Evolutionary conservation across 2,113 vertebrate genomes (phyloP).

Genomic region (Herpetotheres cachinnans): DNA sequence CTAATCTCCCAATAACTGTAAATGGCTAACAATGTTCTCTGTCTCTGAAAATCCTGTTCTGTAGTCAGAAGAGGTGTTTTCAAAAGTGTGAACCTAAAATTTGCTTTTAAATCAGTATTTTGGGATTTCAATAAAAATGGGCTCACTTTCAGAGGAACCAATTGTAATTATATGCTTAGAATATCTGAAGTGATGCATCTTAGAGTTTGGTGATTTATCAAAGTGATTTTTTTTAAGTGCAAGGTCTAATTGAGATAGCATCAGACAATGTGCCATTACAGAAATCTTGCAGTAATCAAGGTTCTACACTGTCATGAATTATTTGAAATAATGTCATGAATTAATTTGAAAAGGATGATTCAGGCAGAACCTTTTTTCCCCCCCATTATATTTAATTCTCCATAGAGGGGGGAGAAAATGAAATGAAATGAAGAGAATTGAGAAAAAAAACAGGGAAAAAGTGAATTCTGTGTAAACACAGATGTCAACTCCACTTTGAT

Average conservation of each 20-base stretch:
- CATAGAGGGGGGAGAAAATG: background rate
- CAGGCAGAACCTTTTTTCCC: background rate
- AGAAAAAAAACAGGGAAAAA: background rate
- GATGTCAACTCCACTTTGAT: background rate
- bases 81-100: background rate
- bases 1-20: background rate
- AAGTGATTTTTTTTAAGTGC: background rate
- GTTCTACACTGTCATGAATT: background rate
- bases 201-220: background rate
- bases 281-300: background rate
- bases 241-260: background rate
- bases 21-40: background rate
- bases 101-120: background rate
- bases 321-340: background rate
- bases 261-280: background rate
- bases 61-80: background rate
- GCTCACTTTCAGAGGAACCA: background rate
- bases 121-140: background rate
- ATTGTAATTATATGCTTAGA: background rate
- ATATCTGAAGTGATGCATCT: background rate
- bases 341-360: background rate
- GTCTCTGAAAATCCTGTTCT: background rate
- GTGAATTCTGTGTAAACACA: background rate
- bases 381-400: background rate
- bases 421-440: background rate